Conservation (phyloP, 2,797 vertebrate species). For the Adrianichthys oophorus region DNA sequence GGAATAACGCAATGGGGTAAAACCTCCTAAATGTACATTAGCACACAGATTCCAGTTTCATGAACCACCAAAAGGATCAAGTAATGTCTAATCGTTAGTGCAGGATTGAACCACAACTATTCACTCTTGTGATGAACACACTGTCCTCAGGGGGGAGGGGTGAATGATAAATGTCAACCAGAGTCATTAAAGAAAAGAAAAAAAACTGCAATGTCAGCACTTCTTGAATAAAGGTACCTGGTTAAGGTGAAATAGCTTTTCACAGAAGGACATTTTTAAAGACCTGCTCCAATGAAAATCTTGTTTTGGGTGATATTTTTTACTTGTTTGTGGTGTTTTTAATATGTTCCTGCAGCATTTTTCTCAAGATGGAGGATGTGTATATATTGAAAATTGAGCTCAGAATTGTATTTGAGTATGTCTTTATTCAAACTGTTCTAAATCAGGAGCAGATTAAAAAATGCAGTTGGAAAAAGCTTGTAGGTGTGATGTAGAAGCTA, state of each 20-base stretch:
- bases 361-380: no score
- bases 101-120: conserved; percentile 22
- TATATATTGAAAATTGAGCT: no score
- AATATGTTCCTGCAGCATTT: not conserved
- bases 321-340: not conserved
- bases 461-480: no score
- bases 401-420: no score
- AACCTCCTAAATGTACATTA: not conserved
- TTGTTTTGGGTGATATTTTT: not conserved
- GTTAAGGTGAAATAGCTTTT: conserved; percentile 15
- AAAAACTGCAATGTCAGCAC: conserved; percentile 38
- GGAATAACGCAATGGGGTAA: no score
- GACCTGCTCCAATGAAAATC: not conserved
- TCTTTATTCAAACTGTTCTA: no score
- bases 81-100: conserved; percentile 28
- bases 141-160: not conserved
- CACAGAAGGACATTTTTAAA: conserved; percentile 2
- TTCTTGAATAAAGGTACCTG: conserved; percentile 11
- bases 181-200: conserved; percentile 10
- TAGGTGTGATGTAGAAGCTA: no score
- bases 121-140: conserved; percentile 31
- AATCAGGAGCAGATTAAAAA: no score
- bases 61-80: conserved; percentile 4
- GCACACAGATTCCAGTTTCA: conserved; percentile 16
- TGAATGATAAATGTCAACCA: conserved; percentile 34